A percentile compares a stretch with the other conserved stretches of the same genome.
phyloP scores from a whole-genome alignment of 1,140 invertebrate species.

The Drosophila asahinai region DNA sequence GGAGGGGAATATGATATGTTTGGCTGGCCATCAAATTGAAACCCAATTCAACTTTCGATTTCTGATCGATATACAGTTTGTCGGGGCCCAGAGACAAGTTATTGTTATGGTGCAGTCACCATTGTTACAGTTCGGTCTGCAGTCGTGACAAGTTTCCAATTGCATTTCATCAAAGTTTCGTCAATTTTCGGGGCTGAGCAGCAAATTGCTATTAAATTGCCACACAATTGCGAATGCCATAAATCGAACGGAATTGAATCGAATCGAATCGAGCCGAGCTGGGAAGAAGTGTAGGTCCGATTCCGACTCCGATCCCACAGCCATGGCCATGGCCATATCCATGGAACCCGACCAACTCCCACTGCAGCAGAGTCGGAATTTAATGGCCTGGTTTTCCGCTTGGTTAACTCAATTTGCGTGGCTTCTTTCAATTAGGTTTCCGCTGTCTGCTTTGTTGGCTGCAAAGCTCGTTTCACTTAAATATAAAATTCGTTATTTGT shows the following conservation, averaged over 20 bases:
- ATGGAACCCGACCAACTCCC: constrained; percentile 16
- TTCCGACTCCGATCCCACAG: constrained; percentile 22
- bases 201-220: constrained; percentile 82
- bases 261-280: constrained; percentile 55
- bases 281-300: constrained; percentile 27
- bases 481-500: constrained; percentile 70
- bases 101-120: constrained; percentile 50
- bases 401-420: constrained; percentile 83
- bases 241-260: constrained; percentile 70
- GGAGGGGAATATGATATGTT: neutral
- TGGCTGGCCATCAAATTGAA: constrained; percentile 13
- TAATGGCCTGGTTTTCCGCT: constrained; percentile 82
- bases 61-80: constrained; percentile 35
- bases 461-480: constrained; percentile 70
- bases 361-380: constrained; percentile 57
- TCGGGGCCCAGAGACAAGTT: constrained; percentile 12
- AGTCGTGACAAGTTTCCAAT: constrained; percentile 75
- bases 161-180: constrained; percentile 77
- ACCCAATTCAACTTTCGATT: constrained; percentile 40
- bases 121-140: constrained; percentile 59
- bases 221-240: constrained; percentile 77
- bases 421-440: constrained; percentile 81
- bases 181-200: constrained; percentile 58
- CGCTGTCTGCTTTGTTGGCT: constrained; percentile 52
- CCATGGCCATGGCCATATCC: constrained; percentile 10